Base-by-base conservation (phyloP, 1,140 invertebrate genomes). In the Drosophila mayri region DNA sequence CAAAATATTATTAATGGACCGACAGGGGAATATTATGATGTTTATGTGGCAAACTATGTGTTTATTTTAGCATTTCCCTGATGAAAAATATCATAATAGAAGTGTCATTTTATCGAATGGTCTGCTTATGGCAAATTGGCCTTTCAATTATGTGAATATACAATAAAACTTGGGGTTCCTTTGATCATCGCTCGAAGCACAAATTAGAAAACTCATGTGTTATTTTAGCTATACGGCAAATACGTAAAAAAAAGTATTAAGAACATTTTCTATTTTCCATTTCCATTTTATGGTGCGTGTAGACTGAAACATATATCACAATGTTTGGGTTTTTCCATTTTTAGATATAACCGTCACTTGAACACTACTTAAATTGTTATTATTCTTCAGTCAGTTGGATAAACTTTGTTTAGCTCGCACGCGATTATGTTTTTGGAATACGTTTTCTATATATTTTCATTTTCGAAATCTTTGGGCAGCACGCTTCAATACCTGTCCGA, bases 1-100 rank as follows among this genome's bases (percentile, higher is more conserved):
- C 79, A 82, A 67, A 82, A 79, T 54, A 82, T 81, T 87, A 87
- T 87, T 82, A 85, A 85, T 85, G 81, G 77, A 81, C 73, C 73
- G 55, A 84, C 76, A 55, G 77, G 81, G 73, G 77, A 83, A 80
- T 80, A 73, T 73, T 77, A 73, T 84, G 61, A 10, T 35, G 30
- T 64, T 38, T 68, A 35, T 67, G 30, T 37, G 18, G 46, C 37
- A 38, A 66, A 32, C 37, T 35, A 52, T 68, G 58, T 62, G 32
- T 37, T 35, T 22, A 35, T 32, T 18, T 14, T 43, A n/a, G 50
- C 40, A 30, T 30, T 30, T 58, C 2, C 14, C 6, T 22, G 35
- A 40, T 63, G 35, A 63, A 58, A 38, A 40, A 58, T 37, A 18
- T 55, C 18, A 16, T 20, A 38, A 57, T 62, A 58, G 32, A 55